Percentiles rank a stretch among this genome's conserved stretches.
Conservation (phyloP, 2,888 invertebrate species). For the Amphimallon solstitiale region DNA sequence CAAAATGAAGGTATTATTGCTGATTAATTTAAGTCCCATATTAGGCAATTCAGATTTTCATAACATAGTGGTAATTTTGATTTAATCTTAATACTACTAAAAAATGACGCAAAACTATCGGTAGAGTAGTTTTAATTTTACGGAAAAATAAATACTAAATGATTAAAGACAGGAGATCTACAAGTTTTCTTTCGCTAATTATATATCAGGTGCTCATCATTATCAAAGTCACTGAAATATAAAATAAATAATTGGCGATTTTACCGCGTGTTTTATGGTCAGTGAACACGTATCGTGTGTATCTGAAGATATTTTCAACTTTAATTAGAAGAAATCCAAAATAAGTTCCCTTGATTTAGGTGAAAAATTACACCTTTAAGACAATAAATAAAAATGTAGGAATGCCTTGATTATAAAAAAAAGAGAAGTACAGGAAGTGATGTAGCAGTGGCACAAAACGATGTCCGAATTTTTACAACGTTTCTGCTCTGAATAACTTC, state of each 20-base stretch:
- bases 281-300: conserved; percentile 17
- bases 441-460: not conserved
- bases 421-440: conserved; percentile 18
- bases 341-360: conserved; percentile 29
- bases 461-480: conserved; percentile 16
- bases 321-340: conserved; percentile 34
- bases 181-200: conserved; percentile 11
- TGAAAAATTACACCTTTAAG: conserved; percentile 23
- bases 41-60: no score
- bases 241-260: conserved; percentile 34
- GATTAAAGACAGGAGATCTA: no score
- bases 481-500: conserved; percentile 19
- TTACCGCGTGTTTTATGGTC: conserved; percentile 33
- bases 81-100: no score
- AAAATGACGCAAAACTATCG: no score
- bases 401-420: conserved; percentile 11
- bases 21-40: no score
- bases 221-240: conserved; percentile 32
- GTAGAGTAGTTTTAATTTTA: no score
- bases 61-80: no score
- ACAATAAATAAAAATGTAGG: conserved; percentile 22
- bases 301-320: conserved; percentile 17
- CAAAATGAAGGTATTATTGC: no score
- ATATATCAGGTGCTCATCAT: conserved; percentile 25
- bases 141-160: no score